A percentile compares a stretch with the other conserved stretches of the same genome.
Conservation (phyloP, 2,888 invertebrate genomes). For the Phytoseiulus persimilis region DNA sequence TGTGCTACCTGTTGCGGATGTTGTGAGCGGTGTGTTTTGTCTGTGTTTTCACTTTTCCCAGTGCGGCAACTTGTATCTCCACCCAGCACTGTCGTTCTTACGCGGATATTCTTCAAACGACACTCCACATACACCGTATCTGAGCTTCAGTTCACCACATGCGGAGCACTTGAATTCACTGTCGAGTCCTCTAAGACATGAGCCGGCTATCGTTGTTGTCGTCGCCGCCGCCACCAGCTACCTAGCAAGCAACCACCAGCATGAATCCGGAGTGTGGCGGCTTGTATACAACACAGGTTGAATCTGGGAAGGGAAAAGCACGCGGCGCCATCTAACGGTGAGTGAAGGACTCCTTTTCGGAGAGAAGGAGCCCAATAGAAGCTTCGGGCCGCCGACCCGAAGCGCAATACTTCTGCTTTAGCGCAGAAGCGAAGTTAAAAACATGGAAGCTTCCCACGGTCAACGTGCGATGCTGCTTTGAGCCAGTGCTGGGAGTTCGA, state of each 20-base stretch:
- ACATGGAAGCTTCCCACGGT: background rate
- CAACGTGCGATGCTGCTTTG: background rate
- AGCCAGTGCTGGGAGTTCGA: no score
- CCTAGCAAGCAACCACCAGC: background rate
- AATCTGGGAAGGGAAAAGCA: background rate
- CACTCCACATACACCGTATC: background rate
- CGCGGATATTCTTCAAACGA: background rate
- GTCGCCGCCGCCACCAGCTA: background rate
- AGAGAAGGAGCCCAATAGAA: background rate
- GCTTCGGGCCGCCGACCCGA: background rate
- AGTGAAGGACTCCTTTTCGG: background rate
- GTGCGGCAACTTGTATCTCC: background rate
- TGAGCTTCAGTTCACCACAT: background rate
- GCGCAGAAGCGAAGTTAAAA: background rate
- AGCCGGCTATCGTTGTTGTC: background rate
- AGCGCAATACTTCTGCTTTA: background rate
- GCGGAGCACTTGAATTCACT: background rate
- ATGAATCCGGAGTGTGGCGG: conserved; percentile 5
- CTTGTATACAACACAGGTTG: background rate
- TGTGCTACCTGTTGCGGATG: background rate
- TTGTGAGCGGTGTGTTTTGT: background rate
- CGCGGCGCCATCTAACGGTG: background rate
- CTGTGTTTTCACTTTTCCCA: background rate
- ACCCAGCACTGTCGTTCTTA: background rate
- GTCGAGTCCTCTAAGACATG: background rate